phyloP scores from a whole-genome alignment of 2,888 invertebrate species.

The Pinctada fucata region DNA sequence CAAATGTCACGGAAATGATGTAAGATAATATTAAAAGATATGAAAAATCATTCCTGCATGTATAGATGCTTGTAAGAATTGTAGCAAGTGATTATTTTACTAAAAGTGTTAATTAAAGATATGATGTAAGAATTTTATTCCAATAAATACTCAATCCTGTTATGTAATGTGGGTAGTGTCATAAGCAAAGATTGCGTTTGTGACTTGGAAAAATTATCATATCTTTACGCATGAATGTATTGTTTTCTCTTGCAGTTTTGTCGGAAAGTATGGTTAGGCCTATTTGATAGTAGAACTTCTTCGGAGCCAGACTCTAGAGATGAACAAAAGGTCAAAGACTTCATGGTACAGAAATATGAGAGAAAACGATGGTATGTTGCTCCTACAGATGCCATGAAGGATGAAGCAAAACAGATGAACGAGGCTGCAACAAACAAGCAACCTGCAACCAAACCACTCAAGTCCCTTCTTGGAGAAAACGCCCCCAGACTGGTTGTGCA shows the following conservation, averaged over 20 bases:
- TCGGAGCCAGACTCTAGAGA: conserved; percentile 85
- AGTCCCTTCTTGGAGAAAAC: conserved; percentile 74
- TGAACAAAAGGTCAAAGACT: conserved; percentile 93
- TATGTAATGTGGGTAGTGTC: too few species aligned
- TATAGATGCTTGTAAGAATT: too few species aligned
- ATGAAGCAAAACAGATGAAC: conserved; percentile 73
- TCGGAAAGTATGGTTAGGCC: conserved; percentile 93
- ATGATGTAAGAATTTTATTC: too few species aligned
- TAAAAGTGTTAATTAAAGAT: too few species aligned
- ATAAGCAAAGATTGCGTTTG: too few species aligned
- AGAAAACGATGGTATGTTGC: conserved; percentile 85
- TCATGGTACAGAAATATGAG: conserved; percentile 97
- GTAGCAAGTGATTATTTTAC: too few species aligned
- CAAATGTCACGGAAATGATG: conserved; percentile 92
- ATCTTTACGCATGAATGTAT: too few species aligned
- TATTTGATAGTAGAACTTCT: conserved; percentile 81
- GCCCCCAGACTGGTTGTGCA: conserved; percentile 63
- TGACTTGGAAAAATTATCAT: too few species aligned
- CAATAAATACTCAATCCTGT: too few species aligned
- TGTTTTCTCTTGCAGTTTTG: conserved; percentile 83
- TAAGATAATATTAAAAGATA: conserved; percentile 68
- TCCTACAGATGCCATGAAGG: conserved; percentile 77
- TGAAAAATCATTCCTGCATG: too few species aligned
- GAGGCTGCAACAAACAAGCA: conserved; percentile 66
- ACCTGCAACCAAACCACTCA: conserved; percentile 76